Evolutionary conservation across 2,797 vertebrate species (phyloP).

Genomic region (Sebastes cheni): DNA sequence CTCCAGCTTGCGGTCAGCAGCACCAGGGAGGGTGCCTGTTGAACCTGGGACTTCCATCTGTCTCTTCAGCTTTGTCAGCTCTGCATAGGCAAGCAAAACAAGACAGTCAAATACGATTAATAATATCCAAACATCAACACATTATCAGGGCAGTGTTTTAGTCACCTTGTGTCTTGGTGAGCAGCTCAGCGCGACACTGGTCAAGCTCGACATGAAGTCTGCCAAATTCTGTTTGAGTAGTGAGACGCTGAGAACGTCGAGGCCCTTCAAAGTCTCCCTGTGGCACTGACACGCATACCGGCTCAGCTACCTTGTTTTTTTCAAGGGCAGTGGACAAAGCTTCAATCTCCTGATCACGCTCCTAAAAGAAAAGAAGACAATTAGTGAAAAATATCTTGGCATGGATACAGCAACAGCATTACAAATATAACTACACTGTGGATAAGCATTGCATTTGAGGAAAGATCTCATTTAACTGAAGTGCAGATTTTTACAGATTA

Average conservation of each 20-base stretch:
- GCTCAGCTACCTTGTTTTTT: conserved; percentile 48
- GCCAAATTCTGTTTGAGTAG: conserved; percentile 56
- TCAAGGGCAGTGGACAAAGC: conserved; percentile 84
- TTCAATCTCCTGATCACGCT: conserved; percentile 89
- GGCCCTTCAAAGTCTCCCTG: conserved; percentile 3
- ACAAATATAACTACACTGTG: not conserved
- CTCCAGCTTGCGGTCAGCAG: conserved; percentile 91
- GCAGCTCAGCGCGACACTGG: conserved; percentile 80
- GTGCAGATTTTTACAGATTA: not conserved
- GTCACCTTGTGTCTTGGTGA: conserved; percentile 64
- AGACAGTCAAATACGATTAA: not conserved
- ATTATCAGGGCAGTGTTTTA: not conserved
- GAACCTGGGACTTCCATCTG: conserved; percentile 83
- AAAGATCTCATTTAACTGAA: not conserved
- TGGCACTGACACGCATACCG: not conserved
- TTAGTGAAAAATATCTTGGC: not conserved
- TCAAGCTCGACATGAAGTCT: conserved; percentile 64
- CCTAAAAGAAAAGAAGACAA: conserved; percentile 68
- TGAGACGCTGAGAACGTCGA: conserved; percentile 86
- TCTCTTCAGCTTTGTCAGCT: conserved; percentile 85
- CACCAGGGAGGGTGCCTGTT: conserved; percentile 76
- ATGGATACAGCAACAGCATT: not conserved
- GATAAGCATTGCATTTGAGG: not conserved
- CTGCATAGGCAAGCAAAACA: conserved; percentile 67
- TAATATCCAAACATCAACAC: not conserved